phyloP scores from a whole-genome alignment of 1,140 invertebrate genomes.

The Listronotus oregonensis region DNA sequence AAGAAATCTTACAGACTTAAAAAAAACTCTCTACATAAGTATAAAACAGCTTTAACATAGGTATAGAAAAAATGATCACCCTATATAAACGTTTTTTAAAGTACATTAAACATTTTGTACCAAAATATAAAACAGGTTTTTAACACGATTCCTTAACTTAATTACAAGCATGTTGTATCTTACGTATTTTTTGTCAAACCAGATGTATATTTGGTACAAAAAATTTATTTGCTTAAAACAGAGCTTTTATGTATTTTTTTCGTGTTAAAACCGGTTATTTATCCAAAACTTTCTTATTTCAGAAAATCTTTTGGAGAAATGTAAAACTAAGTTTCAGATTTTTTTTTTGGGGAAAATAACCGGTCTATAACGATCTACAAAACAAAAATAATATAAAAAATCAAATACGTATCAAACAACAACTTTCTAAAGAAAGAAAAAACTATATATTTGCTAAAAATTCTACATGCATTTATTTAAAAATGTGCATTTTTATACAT shows the following conservation, averaged over 20 bases:
- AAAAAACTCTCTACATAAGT: slow-evolving; percentile 47
- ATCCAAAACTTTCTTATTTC: not conserved
- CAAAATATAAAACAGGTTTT: slow-evolving; percentile 1
- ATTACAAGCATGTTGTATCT: too few species aligned
- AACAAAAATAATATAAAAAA: slow-evolving; percentile 28
- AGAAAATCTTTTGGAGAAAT: not conserved
- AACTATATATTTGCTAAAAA: slow-evolving; percentile 40
- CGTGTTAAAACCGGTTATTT: too few species aligned
- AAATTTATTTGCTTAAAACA: not conserved
- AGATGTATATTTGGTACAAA: slow-evolving; percentile 4
- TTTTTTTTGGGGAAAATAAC: too few species aligned
- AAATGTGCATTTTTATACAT: slow-evolving; percentile 55
- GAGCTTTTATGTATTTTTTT: too few species aligned
- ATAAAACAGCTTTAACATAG: slow-evolving; percentile 45
- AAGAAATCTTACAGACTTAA: slow-evolving; percentile 37
- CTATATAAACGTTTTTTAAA: not conserved
- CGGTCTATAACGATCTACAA: too few species aligned
- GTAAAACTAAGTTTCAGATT: slow-evolving; percentile 7
- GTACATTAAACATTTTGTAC: not conserved
- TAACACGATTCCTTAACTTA: too few species aligned
- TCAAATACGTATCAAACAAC: slow-evolving; percentile 34
- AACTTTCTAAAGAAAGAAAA: slow-evolving; percentile 38
- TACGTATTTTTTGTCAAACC: not conserved
- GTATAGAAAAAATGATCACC: slow-evolving; percentile 8
- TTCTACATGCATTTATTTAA: slow-evolving; percentile 53